Evolutionary conservation across 2,797 vertebrate species (phyloP).

Genomic region (Aeoliscus strigatus): DNA sequence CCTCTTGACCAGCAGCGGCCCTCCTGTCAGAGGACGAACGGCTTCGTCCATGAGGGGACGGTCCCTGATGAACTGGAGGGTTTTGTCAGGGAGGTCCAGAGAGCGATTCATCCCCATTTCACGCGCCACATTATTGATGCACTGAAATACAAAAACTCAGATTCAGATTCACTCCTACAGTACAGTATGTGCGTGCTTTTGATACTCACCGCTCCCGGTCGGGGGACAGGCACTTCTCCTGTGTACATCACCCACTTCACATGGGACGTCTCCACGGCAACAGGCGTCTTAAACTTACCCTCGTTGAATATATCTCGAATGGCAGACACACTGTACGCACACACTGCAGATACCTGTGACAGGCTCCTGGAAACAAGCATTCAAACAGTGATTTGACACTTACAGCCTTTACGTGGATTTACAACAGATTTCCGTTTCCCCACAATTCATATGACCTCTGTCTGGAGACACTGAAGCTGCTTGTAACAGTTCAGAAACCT

Average conservation of each 20-base stretch:
- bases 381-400: too few species aligned
- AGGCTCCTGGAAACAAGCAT: slow-evolving; percentile 54
- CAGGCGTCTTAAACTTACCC: slow-evolving; percentile 74
- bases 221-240: slow-evolving; percentile 72
- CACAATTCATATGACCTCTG: too few species aligned
- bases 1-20: slow-evolving; percentile 65
- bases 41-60: slow-evolving; percentile 73
- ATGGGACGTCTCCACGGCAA: slow-evolving; percentile 64
- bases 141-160: slow-evolving; percentile 59
- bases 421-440: too few species aligned
- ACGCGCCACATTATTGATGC: slow-evolving; percentile 59
- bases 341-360: slow-evolving; percentile 69
- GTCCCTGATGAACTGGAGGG: slow-evolving; percentile 75
- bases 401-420: too few species aligned
- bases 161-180: too few species aligned
- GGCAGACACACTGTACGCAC: slow-evolving; percentile 56
- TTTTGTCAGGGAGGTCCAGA: slow-evolving; percentile 74
- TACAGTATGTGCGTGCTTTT: too few species aligned
- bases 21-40: slow-evolving; percentile 55
- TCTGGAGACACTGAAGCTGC: background rate
- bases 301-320: slow-evolving; percentile 70
- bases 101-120: slow-evolving; percentile 62
- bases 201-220: slow-evolving; percentile 76
- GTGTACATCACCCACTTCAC: slow-evolving; percentile 74
- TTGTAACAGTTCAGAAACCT: too few species aligned